These are phyloP conservation scores for Notothenia rossii DNA, from an alignment of 2,113 vertebrate genomes.

Conservation along the genomic window DNA sequence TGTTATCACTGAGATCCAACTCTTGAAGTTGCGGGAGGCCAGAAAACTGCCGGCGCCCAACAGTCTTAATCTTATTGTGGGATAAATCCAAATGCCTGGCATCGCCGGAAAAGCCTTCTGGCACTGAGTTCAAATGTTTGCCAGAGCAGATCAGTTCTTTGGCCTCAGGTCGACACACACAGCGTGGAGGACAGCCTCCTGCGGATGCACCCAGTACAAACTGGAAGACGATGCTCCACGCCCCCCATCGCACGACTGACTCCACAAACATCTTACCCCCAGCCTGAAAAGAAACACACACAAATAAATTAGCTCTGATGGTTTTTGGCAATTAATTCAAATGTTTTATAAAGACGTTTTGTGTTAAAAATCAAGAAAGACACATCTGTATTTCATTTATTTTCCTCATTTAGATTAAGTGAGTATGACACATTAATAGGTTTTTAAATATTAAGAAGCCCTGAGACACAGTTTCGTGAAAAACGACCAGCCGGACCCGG, in stretches of 20 bases:
- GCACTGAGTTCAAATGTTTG: constrained; percentile 84
- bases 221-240: constrained; percentile 77
- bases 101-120: constrained; percentile 83
- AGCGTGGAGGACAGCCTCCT: constrained; percentile 85
- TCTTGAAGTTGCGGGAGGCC: constrained; percentile 86
- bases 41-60: constrained; percentile 86
- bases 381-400: background rate
- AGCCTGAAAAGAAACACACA: constrained; percentile 65
- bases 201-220: constrained; percentile 67
- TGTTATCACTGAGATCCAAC: constrained; percentile 90
- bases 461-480: no score
- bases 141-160: constrained; percentile 87
- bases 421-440: no score
- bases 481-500: no score
- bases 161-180: constrained; percentile 83
- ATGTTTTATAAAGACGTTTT: background rate
- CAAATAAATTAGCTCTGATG: constrained; percentile 4
- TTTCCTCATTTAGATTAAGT: background rate
- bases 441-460: no score
- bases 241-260: constrained; percentile 76
- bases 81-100: constrained; percentile 88
- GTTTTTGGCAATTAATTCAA: background rate
- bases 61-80: constrained; percentile 87
- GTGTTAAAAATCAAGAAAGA: background rate
- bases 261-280: constrained; percentile 84